These are phyloP conservation scores for Eristalis intricaria DNA, from an alignment of 2,888 invertebrate species.

Conservation along the genomic window DNA sequence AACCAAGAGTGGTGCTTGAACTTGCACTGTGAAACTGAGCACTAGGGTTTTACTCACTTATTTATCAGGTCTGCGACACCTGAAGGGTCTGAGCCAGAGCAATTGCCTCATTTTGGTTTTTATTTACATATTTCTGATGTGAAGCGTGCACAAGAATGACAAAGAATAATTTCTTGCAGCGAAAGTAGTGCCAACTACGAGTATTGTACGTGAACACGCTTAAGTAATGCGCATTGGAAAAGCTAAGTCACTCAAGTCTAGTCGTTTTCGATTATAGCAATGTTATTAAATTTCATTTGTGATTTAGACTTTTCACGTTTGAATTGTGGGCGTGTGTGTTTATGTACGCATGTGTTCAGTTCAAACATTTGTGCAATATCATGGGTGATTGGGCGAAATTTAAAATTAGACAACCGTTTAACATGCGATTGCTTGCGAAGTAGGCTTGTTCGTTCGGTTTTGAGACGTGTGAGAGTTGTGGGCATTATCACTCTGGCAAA, in stretches of 20 bases:
- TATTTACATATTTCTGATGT: not conserved
- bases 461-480: no score
- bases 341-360: not conserved
- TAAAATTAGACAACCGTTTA: not conserved
- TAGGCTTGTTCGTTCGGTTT: not conserved
- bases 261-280: conserved; percentile 9
- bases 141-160: not conserved
- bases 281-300: conserved; percentile 5
- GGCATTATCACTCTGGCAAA: no score
- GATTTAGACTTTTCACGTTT: no score
- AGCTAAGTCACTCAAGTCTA: not conserved
- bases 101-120: not conserved
- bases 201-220: not conserved
- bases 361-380: not conserved
- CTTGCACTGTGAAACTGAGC: no score
- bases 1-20: no score
- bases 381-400: not conserved
- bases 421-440: not conserved
- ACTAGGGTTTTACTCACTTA: no score
- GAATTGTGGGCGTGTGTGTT: not conserved
- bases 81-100: no score
- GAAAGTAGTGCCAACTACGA: not conserved
- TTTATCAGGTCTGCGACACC: no score
- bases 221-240: not conserved
- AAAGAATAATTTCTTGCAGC: not conserved